A percentile compares a stretch with the other conserved stretches of the same genome.
phyloP scores from a whole-genome alignment of 2,113 vertebrate species.

The Anarhynchus alexandrinus region DNA sequence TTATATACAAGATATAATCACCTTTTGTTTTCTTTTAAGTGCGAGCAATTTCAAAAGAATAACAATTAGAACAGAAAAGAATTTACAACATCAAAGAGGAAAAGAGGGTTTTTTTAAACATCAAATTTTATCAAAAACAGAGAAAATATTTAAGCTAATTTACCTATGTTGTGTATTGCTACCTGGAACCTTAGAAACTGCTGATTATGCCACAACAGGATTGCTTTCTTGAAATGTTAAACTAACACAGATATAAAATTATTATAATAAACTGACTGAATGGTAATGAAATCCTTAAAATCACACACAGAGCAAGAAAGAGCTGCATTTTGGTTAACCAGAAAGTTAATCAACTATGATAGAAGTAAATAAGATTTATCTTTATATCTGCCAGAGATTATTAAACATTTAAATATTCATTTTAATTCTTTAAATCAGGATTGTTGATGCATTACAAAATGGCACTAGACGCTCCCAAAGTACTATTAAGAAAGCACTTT shows the following conservation, averaged over 20 bases:
- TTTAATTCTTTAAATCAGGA: not conserved
- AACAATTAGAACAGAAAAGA: slow-evolving; percentile 12
- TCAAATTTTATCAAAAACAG: not conserved
- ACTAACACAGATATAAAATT: slow-evolving; percentile 8
- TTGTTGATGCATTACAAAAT: not conserved
- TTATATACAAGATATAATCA: slow-evolving; percentile 1
- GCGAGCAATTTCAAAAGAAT: not conserved
- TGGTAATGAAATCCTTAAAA: not conserved
- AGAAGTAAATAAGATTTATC: slow-evolving; percentile 35
- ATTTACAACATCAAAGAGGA: slow-evolving; percentile 33
- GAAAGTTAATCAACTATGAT: slow-evolving; percentile 39
- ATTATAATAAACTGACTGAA: not conserved
- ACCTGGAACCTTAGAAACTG: slow-evolving; percentile 11
- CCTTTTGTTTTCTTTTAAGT: slow-evolving; percentile 8
- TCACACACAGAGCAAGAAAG: slow-evolving; percentile 15
- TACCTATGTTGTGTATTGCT: not conserved
- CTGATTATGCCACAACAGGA: not conserved
- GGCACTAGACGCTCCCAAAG: not conserved
- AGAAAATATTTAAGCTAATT: not conserved
- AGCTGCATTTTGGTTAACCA: slow-evolving; percentile 46
- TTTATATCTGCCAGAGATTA: slow-evolving; percentile 19
- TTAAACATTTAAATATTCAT: slow-evolving; percentile 29
- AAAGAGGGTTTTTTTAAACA: not conserved
- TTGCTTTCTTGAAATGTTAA: not conserved
- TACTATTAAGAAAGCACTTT: not conserved